These are phyloP conservation scores for Kryptolebias ocellatus DNA, from an alignment of 2,797 vertebrate genomes.

Conservation along the genomic window DNA sequence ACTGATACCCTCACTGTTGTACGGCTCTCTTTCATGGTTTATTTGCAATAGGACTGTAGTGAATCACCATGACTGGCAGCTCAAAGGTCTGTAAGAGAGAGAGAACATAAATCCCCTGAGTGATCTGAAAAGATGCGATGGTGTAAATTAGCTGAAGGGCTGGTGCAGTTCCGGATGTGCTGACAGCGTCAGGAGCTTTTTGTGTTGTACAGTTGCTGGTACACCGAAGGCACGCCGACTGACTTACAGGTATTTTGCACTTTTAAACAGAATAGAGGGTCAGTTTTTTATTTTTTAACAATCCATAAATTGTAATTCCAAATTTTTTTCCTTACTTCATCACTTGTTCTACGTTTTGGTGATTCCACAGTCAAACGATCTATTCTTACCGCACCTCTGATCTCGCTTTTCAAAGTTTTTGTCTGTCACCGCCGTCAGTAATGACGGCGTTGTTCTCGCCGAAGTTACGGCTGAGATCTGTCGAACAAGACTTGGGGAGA, in stretches of 20 bases:
- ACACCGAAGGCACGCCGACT: not conserved
- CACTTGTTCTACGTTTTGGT: not conserved
- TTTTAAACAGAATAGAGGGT: not conserved
- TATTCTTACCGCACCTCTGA: constrained; percentile 7
- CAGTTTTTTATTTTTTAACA: not conserved
- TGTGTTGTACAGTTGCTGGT: not conserved
- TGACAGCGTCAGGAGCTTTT: not conserved
- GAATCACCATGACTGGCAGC: constrained; percentile 31
- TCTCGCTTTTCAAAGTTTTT: not conserved
- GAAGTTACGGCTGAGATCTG: constrained; percentile 12
- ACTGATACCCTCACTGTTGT: not conserved
- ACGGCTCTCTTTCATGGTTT: constrained; percentile 10
- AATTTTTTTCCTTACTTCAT: not conserved
- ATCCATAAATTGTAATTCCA: not conserved
- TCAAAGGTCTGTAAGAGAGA: constrained; percentile 44
- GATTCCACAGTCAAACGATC: constrained; percentile 7
- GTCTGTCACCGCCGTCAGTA: constrained; percentile 1
- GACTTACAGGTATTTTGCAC: not conserved
- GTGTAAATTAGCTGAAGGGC: constrained; percentile 19
- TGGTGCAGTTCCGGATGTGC: constrained; percentile 7
- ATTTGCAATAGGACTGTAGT: constrained; percentile 33
- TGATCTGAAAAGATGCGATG: constrained; percentile 17
- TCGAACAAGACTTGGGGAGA: not conserved
- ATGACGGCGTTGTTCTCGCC: not conserved
- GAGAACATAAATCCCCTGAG: not conserved